Conservation (phyloP, 2,797 vertebrate genomes). For the Pagetopsis macropterus region DNA sequence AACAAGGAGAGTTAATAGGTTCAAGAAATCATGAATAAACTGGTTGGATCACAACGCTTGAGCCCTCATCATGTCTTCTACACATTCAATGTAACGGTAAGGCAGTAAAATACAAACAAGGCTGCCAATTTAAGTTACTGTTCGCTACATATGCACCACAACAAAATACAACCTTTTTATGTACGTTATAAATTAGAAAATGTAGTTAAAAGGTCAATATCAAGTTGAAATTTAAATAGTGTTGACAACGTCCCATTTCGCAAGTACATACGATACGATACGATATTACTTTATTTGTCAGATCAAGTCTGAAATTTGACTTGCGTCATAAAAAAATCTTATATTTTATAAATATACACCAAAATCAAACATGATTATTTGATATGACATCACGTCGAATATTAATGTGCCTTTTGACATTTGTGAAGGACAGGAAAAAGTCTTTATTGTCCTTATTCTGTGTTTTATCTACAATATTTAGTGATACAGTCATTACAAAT, state of each 20-base stretch:
- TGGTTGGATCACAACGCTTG: slow-evolving; percentile 4
- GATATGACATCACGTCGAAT: neutral
- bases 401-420: neutral
- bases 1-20: neutral
- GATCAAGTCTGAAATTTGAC: too few relatives aligned
- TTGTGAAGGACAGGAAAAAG: neutral
- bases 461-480: slow-evolving; percentile 6
- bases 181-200: slow-evolving; percentile 19
- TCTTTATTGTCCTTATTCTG: neutral
- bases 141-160: slow-evolving; percentile 26
- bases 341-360: slow-evolving; percentile 5
- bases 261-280: neutral
- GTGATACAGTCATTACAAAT: neutral
- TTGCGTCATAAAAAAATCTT: neutral
- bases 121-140: neutral
- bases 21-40: slow-evolving; percentile 10
- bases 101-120: slow-evolving; percentile 3
- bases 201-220: slow-evolving; percentile 18
- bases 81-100: neutral
- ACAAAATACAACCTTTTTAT: slow-evolving; percentile 12
- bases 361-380: slow-evolving; percentile 9
- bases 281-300: too few relatives aligned
- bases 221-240: neutral
- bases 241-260: slow-evolving; percentile 3
- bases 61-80: slow-evolving; percentile 8